Conservation (phyloP, 1,140 invertebrate species). For the Drosophila athabasca region DNA sequence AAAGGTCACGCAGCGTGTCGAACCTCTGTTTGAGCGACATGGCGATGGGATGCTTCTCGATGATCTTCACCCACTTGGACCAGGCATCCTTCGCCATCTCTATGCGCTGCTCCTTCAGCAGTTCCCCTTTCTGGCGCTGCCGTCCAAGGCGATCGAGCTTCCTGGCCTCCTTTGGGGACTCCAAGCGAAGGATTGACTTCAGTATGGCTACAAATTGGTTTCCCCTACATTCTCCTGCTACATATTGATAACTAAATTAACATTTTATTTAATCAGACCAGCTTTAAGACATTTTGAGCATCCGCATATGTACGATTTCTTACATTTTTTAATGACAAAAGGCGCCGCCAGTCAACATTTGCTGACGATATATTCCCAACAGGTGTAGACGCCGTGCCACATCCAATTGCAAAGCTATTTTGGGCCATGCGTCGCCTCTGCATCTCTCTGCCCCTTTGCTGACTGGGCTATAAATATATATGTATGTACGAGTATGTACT, state of each 20-base stretch:
- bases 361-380: conserved; percentile 63
- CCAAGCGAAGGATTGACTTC: too few relatives aligned
- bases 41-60: too few relatives aligned
- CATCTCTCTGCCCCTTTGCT: background rate
- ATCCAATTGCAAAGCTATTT: conserved; percentile 48
- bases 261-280: conserved; percentile 2
- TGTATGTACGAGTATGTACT: background rate
- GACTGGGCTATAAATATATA: conserved; percentile 58
- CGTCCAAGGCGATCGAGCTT: too few relatives aligned
- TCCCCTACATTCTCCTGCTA: too few relatives aligned
- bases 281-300: background rate
- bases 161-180: too few relatives aligned
- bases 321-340: conserved; percentile 28
- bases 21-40: too few relatives aligned
- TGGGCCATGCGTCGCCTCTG: conserved; percentile 27
- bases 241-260: background rate
- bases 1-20: too few relatives aligned
- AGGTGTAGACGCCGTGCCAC: conserved; percentile 66
- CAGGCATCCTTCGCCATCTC: too few relatives aligned
- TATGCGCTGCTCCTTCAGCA: too few relatives aligned
- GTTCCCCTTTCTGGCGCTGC: too few relatives aligned
- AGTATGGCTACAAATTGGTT: too few relatives aligned
- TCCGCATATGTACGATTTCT: background rate
- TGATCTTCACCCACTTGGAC: too few relatives aligned
- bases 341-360: conserved; percentile 39